Base-by-base conservation (phyloP, 2,113 vertebrate genomes). In the Misgurnus mizolepis region DNA sequence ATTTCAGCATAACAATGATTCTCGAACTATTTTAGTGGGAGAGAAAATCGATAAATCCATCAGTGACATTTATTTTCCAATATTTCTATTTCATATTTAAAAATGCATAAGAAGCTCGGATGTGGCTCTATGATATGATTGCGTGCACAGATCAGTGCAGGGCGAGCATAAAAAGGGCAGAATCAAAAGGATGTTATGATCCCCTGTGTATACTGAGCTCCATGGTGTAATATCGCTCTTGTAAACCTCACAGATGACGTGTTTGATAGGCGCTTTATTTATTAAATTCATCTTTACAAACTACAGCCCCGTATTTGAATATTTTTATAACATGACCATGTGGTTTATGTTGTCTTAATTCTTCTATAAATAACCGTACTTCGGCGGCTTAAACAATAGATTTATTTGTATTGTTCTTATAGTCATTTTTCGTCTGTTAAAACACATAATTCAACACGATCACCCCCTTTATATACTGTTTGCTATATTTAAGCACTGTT, bases 181-280 rank as follows among this genome's bases (percentile, higher is more conserved):
- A 81, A 79, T 74, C 66, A 17, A 78, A 74, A 62, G 56, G 49
- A 49, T 80, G 17, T 67, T 65, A 55, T 39, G 61, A 77, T 81
- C 79, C 79, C 79, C 64, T 67, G 70, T 81, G 79, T 72, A 75
- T 81, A 77, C 67, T 74, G 72, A 67, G 79, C 71, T 53, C 70
- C 61, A 49, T 67, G 73, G 66, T 64, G 74, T 77, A 49, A 77
- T 78, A 78, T 71, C 67, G 55, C 74, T 70, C 73, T 64, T 70
- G 74, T 70, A 43, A 76, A 73, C 53, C 69, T 67, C 67, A 65
- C 62, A 76, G 80, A 85, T 85, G 84, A 83, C 72, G 80, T 82
- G 71, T 77, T 53, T 82, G 72, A 85, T 82, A 39, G 55, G 62
- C 50, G 60, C 61, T 82, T 82, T 80, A 82, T 85, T 82, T 82